These are phyloP conservation scores for Merluccius polli DNA, from an alignment of 2,797 vertebrate species.

Conservation along the genomic window DNA sequence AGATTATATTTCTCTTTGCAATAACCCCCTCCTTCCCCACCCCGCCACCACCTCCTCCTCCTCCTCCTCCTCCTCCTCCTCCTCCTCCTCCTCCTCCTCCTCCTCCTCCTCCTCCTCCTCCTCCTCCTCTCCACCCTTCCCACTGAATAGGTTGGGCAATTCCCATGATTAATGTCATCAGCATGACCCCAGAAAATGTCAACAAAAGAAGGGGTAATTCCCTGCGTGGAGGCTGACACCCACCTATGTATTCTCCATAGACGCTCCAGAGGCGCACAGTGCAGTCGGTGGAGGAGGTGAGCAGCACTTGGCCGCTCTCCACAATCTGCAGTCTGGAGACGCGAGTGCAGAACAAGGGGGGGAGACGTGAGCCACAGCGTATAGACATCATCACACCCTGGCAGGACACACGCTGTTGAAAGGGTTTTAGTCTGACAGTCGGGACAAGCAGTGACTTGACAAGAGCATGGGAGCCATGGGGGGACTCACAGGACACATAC, in stretches of 20 bases:
- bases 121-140: background rate
- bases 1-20: background rate
- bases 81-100: too few relatives aligned
- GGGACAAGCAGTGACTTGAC: background rate
- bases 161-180: background rate
- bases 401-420: background rate
- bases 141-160: background rate
- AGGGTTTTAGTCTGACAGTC: background rate
- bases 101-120: background rate
- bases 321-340: slow-evolving; percentile 69
- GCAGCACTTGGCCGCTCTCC: slow-evolving; percentile 69
- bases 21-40: background rate
- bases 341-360: background rate
- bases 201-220: slow-evolving; percentile 4
- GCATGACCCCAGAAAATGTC: background rate
- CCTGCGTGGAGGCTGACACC: background rate
- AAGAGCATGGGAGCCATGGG: too few relatives aligned
- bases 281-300: slow-evolving; percentile 69
- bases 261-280: slow-evolving; percentile 70
- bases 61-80: too few relatives aligned
- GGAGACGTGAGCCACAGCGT: slow-evolving; percentile 39
- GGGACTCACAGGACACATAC: too few relatives aligned
- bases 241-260: slow-evolving; percentile 66
- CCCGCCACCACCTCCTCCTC: too few relatives aligned
- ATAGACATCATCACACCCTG: slow-evolving; percentile 3